Conservation (phyloP, 92 coral and sea anemone genomes). For the Phenganax marumi region DNA sequence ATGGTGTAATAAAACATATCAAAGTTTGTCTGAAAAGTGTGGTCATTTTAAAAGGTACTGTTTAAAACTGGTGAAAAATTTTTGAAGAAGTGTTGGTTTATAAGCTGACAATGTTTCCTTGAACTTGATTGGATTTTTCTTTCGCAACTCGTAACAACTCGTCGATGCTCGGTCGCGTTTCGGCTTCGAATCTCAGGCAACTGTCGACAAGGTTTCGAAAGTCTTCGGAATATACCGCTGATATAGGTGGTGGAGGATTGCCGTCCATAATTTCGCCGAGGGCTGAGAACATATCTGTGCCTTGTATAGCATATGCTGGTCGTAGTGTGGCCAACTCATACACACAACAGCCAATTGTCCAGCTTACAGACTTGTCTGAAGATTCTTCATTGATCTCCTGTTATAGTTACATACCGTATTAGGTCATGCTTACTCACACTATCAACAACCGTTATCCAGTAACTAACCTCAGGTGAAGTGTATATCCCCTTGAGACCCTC, state of each 20-base stretch:
- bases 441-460: neutral
- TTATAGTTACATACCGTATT: neutral
- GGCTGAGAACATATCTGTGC: slow-evolving; percentile 89
- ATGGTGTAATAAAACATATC: too few species aligned
- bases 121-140: slow-evolving; percentile 24
- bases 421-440: too few species aligned
- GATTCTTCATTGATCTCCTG: slow-evolving; percentile 66
- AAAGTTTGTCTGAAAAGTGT: neutral
- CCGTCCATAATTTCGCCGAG: slow-evolving; percentile 95
- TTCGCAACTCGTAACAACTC: slow-evolving; percentile 58
- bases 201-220: slow-evolving; percentile 35
- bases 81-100: neutral
- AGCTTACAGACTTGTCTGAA: slow-evolving; percentile 66
- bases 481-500: slow-evolving; percentile 71
- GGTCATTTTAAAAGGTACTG: neutral
- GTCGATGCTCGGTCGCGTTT: slow-evolving; percentile 59
- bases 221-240: slow-evolving; percentile 22
- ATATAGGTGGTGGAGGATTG: slow-evolving; percentile 51
- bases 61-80: slow-evolving; percentile 1
- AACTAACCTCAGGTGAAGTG: slow-evolving; percentile 73
- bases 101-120: slow-evolving; percentile 21
- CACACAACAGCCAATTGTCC: slow-evolving; percentile 81
- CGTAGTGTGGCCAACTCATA: slow-evolving; percentile 80
- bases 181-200: slow-evolving; percentile 38
- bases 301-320: slow-evolving; percentile 87